Conservation (phyloP, 2,113 vertebrate species). For the Microcebus murinus region DNA sequence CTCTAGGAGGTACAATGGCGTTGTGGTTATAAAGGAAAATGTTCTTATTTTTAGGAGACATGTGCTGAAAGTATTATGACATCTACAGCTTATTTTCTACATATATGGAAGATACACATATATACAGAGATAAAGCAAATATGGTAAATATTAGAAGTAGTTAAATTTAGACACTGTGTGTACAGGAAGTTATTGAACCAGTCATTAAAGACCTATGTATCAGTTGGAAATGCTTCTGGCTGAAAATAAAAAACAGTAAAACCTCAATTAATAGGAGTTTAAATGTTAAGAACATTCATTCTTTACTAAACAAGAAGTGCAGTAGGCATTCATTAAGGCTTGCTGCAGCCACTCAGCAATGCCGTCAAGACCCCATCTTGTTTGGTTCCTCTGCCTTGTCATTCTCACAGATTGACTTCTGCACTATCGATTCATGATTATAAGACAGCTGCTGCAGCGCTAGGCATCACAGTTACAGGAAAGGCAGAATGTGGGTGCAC, state of each 20-base stretch:
- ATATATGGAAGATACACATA: neutral
- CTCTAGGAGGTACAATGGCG: neutral
- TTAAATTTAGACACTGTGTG: neutral
- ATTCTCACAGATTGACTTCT: neutral
- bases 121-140: neutral
- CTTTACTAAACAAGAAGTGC: neutral
- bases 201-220: neutral
- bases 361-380: neutral
- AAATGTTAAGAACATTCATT: neutral
- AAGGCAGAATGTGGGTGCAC: neutral
- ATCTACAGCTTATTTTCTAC: neutral
- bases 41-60: slow-evolving; percentile 11
- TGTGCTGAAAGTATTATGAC: neutral
- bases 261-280: neutral
- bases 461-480: neutral
- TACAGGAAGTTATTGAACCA: neutral
- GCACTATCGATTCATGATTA: neutral
- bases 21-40: neutral
- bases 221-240: neutral
- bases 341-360: neutral
- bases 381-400: neutral
- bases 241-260: neutral
- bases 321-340: neutral
- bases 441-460: neutral
- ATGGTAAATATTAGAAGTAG: neutral